Base-by-base conservation (phyloP, 2,113 vertebrate species). In the Oryzias javanicus region DNA sequence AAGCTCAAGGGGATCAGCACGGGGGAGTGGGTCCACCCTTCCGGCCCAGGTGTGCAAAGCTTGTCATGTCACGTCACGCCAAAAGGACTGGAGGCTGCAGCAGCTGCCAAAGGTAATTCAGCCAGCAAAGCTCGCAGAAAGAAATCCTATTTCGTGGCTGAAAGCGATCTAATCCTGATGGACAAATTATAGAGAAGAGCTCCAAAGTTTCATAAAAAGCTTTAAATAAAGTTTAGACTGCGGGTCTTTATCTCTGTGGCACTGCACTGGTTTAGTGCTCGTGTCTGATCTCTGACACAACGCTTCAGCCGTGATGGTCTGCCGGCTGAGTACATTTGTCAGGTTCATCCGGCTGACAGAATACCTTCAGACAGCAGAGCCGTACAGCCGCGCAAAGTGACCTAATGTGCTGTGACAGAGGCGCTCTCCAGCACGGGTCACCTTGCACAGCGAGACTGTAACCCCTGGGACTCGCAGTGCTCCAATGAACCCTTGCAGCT, bases 281-380 rank as follows among this genome's bases (percentile, higher is more conserved):
- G 1, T 40, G 72, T 70, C 69, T 83, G 64, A 80, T 72, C 76
- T 63, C 55, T 68, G 76, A 78, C 81, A 64, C 71, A 16, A 62
- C 77, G 35, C 72, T 70, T 70, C 68, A 73, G 79, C 69, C 24
- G 51, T 84, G 83, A 89, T 46, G 73, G 50, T 72, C 63, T 67
- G 69, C 49, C 60, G 64, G 64, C 72, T 83, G 81, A 84, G 60
- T 80, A 76, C 56, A 49, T 84, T 60, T 78, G 86, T 85, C 86
- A 79, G 79, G 44, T 83, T 78, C 77, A 85, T 61, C 71, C 65
- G 57, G 72, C 82, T 82, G 84, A 89, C 66, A 49, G 72, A 48
- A 88, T 78, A 41, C 61, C 67, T 82, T 82, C 74, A 80, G 88
- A 87, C 85, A 85, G 79, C 67, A 2, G 63, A 64, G 82, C 79